Evolutionary conservation across 2,888 invertebrate genomes (phyloP).

Genomic region (Drosophila lacicola): DNA sequence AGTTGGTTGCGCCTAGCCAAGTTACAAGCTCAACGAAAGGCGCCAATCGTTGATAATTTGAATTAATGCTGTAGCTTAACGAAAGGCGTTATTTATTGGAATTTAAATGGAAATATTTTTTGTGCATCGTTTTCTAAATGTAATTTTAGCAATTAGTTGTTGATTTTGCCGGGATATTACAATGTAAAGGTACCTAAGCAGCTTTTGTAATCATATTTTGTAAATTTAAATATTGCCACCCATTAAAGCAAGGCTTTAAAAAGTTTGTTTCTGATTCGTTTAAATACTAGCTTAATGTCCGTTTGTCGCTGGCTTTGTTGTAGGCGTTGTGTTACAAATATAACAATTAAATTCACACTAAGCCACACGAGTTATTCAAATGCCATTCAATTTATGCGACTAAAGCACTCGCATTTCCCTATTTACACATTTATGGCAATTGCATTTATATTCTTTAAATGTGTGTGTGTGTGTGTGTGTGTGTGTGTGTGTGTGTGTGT

Average conservation of each 20-base stretch:
- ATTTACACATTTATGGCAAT: constrained; percentile 45
- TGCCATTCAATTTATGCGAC: constrained; percentile 26
- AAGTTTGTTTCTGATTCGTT: not conserved
- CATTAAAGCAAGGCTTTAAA: not conserved
- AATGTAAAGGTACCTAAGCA: no score
- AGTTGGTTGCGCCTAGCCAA: constrained; percentile 28
- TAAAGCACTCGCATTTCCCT: constrained; percentile 17
- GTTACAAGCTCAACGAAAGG: not conserved
- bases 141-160: not conserved
- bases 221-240: no score
- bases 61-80: not conserved
- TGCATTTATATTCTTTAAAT: constrained; percentile 38
- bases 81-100: not conserved
- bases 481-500: not conserved
- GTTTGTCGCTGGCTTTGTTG: not conserved
- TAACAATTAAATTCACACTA: constrained; percentile 22
- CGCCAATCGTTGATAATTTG: not conserved
- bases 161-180: not conserved
- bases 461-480: no score
- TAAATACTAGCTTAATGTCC: not conserved
- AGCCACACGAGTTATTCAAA: constrained; percentile 21
- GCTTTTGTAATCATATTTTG: no score
- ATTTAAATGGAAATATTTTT: not conserved
- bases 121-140: not conserved
- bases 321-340: constrained; percentile 13